These are phyloP conservation scores for Hexactinellida sp. DNA, from an alignment of 37 sponge, comb jelly and placozoan genomes.

Conservation along the genomic window DNA sequence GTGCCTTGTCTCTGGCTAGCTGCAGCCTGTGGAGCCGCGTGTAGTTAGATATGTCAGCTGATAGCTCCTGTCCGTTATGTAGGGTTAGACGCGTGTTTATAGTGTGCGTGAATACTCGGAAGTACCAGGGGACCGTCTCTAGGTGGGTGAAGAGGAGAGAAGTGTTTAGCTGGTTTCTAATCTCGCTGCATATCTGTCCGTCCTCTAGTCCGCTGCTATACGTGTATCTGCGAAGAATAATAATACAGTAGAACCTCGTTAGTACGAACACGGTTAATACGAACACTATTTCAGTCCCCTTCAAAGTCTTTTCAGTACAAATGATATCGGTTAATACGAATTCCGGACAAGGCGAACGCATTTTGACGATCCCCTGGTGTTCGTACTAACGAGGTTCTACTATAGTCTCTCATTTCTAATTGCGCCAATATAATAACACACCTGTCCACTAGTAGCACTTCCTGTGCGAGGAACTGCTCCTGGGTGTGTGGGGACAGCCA, in stretches of 20 bases:
- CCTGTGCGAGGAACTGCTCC: neutral
- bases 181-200: conserved; percentile 45
- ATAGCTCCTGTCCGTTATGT: neutral
- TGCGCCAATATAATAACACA: neutral
- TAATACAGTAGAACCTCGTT: no score
- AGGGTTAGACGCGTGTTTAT: conserved; percentile 20
- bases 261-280: no score
- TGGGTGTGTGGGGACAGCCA: neutral
- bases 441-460: neutral
- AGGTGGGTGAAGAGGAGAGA: conserved; percentile 19
- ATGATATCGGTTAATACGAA: no score
- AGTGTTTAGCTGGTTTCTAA: conserved; percentile 33
- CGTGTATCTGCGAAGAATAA: neutral
- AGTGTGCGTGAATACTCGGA: conserved; percentile 71
- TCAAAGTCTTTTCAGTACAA: no score
- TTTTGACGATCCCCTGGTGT: no score
- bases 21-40: neutral
- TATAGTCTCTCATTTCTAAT: neutral
- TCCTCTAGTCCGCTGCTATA: conserved; percentile 57
- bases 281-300: no score
- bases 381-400: no score
- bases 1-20: conserved; percentile 65
- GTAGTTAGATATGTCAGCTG: neutral
- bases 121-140: conserved; percentile 89
- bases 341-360: no score